Conservation (phyloP, 64 coral and sea anemone species). For the Stichodactyla helianthus region DNA sequence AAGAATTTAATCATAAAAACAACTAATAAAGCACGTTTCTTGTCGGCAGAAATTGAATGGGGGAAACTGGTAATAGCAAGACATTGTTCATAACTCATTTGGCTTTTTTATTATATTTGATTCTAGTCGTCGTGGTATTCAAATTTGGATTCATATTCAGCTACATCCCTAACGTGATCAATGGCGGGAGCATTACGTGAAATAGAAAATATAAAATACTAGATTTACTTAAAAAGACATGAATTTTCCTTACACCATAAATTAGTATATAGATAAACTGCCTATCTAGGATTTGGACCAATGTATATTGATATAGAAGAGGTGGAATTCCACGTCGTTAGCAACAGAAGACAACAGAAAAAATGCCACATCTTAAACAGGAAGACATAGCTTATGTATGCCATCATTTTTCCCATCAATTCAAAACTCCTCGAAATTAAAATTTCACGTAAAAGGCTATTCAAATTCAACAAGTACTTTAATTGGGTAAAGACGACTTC, state of each 20-base stretch:
- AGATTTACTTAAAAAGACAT: neutral
- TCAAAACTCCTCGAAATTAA: neutral
- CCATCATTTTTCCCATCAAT: neutral
- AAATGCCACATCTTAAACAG: neutral
- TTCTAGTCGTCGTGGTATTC: too few relatives aligned
- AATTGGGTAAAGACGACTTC: neutral
- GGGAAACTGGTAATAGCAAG: neutral
- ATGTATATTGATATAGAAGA: neutral
- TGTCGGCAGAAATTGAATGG: neutral
- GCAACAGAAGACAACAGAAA: neutral
- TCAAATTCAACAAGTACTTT: neutral
- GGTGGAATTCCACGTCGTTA: neutral
- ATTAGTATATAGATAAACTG: too few relatives aligned
- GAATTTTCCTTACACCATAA: neutral
- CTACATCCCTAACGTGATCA: neutral
- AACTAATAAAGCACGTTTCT: neutral
- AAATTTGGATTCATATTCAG: too few relatives aligned
- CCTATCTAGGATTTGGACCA: too few relatives aligned
- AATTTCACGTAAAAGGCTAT: neutral
- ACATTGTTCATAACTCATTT: neutral
- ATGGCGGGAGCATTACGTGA: neutral
- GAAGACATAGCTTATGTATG: neutral
- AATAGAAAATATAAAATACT: neutral
- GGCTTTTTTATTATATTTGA: neutral
- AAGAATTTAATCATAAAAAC: neutral